Evolutionary conservation across 2,888 invertebrate genomes (phyloP).

Genomic region (Pharmacophagus antenor): DNA sequence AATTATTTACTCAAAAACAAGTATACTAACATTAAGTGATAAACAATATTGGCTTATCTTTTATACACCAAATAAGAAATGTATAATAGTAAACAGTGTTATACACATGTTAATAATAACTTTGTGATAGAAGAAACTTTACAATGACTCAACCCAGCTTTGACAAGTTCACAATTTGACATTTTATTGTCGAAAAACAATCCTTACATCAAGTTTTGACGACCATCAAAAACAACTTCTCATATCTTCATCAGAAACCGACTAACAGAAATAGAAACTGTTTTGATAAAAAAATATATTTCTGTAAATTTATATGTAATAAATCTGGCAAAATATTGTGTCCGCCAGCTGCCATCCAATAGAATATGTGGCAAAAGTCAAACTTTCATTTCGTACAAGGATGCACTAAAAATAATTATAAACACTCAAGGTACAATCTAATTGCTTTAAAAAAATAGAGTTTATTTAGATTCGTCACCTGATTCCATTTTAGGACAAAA

Average conservation of each 20-base stretch:
- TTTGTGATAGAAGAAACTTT: constrained; percentile 54
- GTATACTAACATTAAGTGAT: constrained; percentile 24
- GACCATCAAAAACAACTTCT: constrained; percentile 41
- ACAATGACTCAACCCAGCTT: constrained; percentile 79
- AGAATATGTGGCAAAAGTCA: constrained; percentile 82
- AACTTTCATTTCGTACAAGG: constrained; percentile 81
- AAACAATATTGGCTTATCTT: constrained; percentile 32
- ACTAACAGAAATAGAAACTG: constrained; percentile 47
- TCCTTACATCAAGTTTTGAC: constrained; percentile 52
- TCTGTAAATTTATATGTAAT: constrained; percentile 45
- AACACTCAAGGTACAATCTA: constrained; percentile 61
- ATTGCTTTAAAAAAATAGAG: constrained; percentile 46
- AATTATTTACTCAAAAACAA: no score
- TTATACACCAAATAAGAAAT: constrained; percentile 21
- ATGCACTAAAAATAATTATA: constrained; percentile 79
- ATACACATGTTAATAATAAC: constrained; percentile 44
- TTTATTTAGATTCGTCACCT: constrained; percentile 51
- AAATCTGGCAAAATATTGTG: constrained; percentile 73
- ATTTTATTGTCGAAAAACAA: constrained; percentile 73
- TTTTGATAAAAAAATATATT: constrained; percentile 16
- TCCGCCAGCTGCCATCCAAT: constrained; percentile 80
- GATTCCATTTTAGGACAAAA: constrained; percentile 69
- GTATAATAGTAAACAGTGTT: constrained; percentile 50
- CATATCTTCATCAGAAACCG: constrained; percentile 37
- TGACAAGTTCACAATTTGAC: constrained; percentile 79